phyloP scores from a whole-genome alignment of 2,113 vertebrate species.

The Heliornis fulica region DNA sequence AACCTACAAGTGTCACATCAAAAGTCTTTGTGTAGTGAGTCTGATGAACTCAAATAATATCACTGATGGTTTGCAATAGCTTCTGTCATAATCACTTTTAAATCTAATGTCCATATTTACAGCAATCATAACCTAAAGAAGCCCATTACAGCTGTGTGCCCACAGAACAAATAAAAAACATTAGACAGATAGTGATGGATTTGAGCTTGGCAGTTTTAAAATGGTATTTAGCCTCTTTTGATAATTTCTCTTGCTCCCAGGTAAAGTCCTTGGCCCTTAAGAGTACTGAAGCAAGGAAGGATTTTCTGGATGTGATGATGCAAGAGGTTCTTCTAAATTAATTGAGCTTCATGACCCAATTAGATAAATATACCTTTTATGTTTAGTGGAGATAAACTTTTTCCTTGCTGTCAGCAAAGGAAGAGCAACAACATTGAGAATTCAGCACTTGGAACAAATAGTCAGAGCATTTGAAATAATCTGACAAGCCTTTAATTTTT shows the following conservation, averaged over 20 bases:
- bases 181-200: not conserved
- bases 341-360: not conserved
- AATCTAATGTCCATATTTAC: not conserved
- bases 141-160: not conserved
- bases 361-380: not conserved
- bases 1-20: not conserved
- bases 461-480: not conserved
- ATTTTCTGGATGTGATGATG: not conserved
- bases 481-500: not conserved
- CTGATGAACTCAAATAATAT: not conserved
- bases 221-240: not conserved
- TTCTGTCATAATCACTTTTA: not conserved
- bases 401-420: not conserved
- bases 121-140: not conserved
- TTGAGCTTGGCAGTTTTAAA: not conserved
- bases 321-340: not conserved
- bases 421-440: not conserved
- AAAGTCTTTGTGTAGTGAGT: not conserved
- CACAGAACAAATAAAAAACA: not conserved
- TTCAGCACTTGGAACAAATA: not conserved
- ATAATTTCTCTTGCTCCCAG: not conserved
- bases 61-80: not conserved
- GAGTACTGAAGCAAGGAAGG: not conserved
- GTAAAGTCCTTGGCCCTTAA: not conserved
- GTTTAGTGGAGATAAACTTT: not conserved